These are phyloP conservation scores for Brachynemurus nebulosus DNA, from an alignment of 2,888 invertebrate genomes.

Conservation along the genomic window DNA sequence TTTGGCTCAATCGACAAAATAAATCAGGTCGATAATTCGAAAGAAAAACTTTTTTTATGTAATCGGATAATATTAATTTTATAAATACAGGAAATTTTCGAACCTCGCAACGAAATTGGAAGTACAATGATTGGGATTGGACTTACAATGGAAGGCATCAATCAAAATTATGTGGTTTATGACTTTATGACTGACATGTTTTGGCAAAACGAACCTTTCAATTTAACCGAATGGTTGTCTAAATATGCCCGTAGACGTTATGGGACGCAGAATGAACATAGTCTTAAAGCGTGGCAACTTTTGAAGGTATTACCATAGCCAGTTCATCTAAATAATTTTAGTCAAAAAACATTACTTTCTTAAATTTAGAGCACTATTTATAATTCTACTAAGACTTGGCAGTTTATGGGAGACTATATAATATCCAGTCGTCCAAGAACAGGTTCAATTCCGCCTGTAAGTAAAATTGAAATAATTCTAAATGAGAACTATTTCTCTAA, in stretches of 20 bases:
- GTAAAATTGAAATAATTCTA: no score
- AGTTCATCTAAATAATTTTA: no score
- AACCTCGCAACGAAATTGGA: conserved; percentile 42
- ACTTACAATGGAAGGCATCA: conserved; percentile 86
- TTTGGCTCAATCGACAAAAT: conserved; percentile 71
- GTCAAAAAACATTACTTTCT: no score
- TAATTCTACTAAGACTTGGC: no score
- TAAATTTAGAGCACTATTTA: no score
- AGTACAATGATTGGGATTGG: conserved; percentile 83
- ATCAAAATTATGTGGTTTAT: conserved; percentile 88
- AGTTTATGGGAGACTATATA: no score
- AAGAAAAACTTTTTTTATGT: no score
- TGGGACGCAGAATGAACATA: conserved; percentile 40
- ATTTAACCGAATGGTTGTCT: conserved; percentile 48
- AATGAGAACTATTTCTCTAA: no score
- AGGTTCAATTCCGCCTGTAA: no score
- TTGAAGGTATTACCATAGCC: no score
- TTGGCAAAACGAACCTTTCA: conserved; percentile 46
- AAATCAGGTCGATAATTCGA: conserved; percentile 36
- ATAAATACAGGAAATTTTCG: conserved; percentile 52
- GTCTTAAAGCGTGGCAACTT: conserved; percentile 50
- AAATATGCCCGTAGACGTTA: conserved; percentile 59
- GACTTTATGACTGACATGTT: conserved; percentile 79
- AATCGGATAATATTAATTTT: no score
- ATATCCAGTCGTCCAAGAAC: no score